These are phyloP conservation scores for Ellobius talpinus DNA, from an alignment of 2,113 vertebrate species.

Conservation along the genomic window DNA sequence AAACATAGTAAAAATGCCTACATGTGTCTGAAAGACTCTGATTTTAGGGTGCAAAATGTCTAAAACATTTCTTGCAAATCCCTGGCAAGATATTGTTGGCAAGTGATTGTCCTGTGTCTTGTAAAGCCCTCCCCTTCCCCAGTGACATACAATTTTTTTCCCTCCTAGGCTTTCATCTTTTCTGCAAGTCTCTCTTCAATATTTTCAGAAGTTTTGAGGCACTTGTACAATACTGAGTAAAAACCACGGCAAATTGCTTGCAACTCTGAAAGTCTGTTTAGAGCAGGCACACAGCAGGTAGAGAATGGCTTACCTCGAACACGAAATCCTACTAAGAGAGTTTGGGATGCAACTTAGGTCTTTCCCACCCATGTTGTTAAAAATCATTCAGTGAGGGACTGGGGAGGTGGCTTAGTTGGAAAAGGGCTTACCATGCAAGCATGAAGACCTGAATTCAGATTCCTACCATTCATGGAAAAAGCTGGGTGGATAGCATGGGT, in stretches of 20 bases:
- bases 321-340: neutral
- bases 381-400: neutral
- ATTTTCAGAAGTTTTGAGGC: neutral
- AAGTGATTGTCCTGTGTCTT: neutral
- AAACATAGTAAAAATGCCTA: constrained; percentile 12
- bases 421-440: neutral
- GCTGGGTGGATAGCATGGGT: neutral
- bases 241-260: constrained; percentile 16
- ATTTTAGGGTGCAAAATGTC: constrained; percentile 24
- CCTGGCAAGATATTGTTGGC: neutral
- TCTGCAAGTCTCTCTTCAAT: constrained; percentile 41
- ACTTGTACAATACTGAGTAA: neutral
- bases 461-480: neutral
- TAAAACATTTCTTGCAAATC: constrained; percentile 6
- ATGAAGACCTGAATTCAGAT: neutral
- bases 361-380: neutral
- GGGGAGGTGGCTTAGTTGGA: neutral
- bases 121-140: neutral
- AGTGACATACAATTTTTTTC: too few relatives aligned
- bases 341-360: neutral
- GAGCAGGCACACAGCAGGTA: neutral
- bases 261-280: neutral
- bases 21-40: neutral
- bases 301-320: neutral
- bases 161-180: neutral